Percentiles rank a stretch among this genome's conserved stretches.
Evolutionary conservation across 2,888 invertebrate species (phyloP).

Genomic region (Noctua comes): DNA sequence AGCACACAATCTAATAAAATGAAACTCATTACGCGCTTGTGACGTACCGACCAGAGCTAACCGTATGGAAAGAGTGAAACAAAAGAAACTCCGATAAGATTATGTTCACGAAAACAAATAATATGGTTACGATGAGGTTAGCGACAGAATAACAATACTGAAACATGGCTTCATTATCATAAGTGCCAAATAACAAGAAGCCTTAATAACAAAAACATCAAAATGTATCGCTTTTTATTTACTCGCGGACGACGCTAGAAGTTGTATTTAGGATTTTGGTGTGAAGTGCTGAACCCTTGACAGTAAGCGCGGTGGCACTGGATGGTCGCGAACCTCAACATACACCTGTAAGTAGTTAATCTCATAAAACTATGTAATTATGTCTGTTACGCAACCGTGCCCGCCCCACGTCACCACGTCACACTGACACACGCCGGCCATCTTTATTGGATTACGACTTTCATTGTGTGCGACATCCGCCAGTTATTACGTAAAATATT

Average conservation of each 20-base stretch:
- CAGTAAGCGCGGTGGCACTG: slow-evolving; percentile 37
- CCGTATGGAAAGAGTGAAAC: slow-evolving; percentile 70
- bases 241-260: slow-evolving; percentile 40
- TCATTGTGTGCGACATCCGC: slow-evolving; percentile 68
- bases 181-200: slow-evolving; percentile 31
- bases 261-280: slow-evolving; percentile 33
- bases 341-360: slow-evolving; percentile 68
- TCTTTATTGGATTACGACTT: slow-evolving; percentile 78
- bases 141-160: slow-evolving; percentile 49
- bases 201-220: slow-evolving; percentile 3
- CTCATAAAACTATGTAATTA: slow-evolving; percentile 71
- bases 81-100: slow-evolving; percentile 76
- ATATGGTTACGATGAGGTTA: slow-evolving; percentile 64
- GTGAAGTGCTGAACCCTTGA: slow-evolving; percentile 60
- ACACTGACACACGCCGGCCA: slow-evolving; percentile 58
- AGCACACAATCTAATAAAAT: slow-evolving; percentile 61
- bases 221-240: slow-evolving; percentile 46
- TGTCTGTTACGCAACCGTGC: slow-evolving; percentile 70
- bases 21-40: slow-evolving; percentile 54
- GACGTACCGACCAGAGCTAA: slow-evolving; percentile 63
- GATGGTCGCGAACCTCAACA: slow-evolving; percentile 42
- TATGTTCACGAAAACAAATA: slow-evolving; percentile 73
- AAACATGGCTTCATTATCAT: slow-evolving; percentile 50
- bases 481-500: slow-evolving; percentile 64
- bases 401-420: slow-evolving; percentile 53